Percentiles rank a stretch among this genome's conserved stretches.
These are phyloP conservation scores for Drosophila formosana DNA, from an alignment of 2,888 invertebrate species.

Conservation along the genomic window DNA sequence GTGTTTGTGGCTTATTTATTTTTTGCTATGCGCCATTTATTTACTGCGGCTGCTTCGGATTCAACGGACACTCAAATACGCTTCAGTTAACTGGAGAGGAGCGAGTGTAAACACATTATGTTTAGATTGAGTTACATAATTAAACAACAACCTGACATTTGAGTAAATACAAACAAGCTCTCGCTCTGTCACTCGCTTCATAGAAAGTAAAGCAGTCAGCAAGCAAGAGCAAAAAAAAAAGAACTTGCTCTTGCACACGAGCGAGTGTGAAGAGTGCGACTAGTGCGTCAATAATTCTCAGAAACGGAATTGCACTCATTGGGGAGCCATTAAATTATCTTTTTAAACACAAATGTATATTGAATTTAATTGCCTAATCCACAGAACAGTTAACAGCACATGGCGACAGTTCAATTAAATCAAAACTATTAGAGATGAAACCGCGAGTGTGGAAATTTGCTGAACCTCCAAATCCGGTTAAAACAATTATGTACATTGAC, in stretches of 20 bases:
- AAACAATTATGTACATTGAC: slow-evolving; percentile 38
- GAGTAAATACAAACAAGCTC: slow-evolving; percentile 43
- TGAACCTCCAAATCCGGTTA: slow-evolving; percentile 33
- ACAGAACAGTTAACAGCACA: slow-evolving; percentile 1
- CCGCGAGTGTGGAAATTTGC: slow-evolving; percentile 31
- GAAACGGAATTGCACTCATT: no score
- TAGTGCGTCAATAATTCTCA: slow-evolving; percentile 14
- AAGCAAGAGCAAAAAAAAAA: neutral
- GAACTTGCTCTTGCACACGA: neutral
- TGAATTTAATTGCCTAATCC: slow-evolving; percentile 18
- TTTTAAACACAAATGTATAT: neutral
- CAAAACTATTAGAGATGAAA: slow-evolving; percentile 21
- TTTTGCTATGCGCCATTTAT: slow-evolving; percentile 65
- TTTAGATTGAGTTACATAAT: slow-evolving; percentile 66
- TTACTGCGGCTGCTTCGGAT: slow-evolving; percentile 46
- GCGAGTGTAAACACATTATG: slow-evolving; percentile 63
- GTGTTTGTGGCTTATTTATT: slow-evolving; percentile 55
- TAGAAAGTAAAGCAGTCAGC: neutral
- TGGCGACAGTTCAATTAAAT: slow-evolving; percentile 22
- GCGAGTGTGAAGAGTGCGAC: neutral
- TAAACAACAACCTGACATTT: slow-evolving; percentile 64
- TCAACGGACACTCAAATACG: slow-evolving; percentile 59
- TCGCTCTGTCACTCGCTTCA: slow-evolving; percentile 13
- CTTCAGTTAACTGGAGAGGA: slow-evolving; percentile 44
- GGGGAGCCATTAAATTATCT: slow-evolving; percentile 2